These are phyloP conservation scores for Chrysopa pallens DNA, from an alignment of 1,140 invertebrate species.

Conservation along the genomic window DNA sequence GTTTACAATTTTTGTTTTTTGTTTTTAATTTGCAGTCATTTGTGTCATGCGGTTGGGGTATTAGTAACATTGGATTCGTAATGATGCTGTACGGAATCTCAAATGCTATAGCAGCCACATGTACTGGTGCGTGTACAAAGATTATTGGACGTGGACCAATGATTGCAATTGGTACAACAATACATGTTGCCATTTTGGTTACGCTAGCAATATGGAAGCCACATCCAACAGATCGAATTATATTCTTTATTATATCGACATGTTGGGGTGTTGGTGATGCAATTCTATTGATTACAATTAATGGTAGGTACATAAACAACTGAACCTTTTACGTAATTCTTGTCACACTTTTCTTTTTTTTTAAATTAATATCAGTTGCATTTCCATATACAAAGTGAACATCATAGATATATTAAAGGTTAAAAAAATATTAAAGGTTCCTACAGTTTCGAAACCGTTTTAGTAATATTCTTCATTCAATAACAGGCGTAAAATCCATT, in stretches of 20 bases:
- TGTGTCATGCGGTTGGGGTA: slow-evolving; percentile 75
- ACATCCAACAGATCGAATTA: slow-evolving; percentile 39
- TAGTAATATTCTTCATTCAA: no score
- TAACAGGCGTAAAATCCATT: no score
- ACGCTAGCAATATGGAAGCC: slow-evolving; percentile 59
- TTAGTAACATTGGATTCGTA: slow-evolving; percentile 77
- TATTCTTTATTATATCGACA: slow-evolving; percentile 71
- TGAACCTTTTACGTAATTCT: no score
- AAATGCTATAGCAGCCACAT: slow-evolving; percentile 63
- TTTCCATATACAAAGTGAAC: no score
- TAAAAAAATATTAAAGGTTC: no score
- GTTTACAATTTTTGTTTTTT: no score
- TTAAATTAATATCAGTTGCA: neutral
- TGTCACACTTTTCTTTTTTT: neutral
- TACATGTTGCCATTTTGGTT: slow-evolving; percentile 49
- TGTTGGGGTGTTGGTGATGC: slow-evolving; percentile 84
- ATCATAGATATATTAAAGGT: no score
- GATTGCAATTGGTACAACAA: slow-evolving; percentile 49
- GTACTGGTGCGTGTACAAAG: slow-evolving; percentile 63
- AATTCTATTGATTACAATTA: slow-evolving; percentile 87
- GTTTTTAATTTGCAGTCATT: slow-evolving; percentile 51
- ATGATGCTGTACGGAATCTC: slow-evolving; percentile 80
- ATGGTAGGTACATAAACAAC: slow-evolving; percentile 71
- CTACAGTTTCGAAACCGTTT: no score
- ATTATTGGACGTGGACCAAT: slow-evolving; percentile 58